Conservation (phyloP, 2,888 invertebrate genomes). For the Fabriciana adippe region DNA sequence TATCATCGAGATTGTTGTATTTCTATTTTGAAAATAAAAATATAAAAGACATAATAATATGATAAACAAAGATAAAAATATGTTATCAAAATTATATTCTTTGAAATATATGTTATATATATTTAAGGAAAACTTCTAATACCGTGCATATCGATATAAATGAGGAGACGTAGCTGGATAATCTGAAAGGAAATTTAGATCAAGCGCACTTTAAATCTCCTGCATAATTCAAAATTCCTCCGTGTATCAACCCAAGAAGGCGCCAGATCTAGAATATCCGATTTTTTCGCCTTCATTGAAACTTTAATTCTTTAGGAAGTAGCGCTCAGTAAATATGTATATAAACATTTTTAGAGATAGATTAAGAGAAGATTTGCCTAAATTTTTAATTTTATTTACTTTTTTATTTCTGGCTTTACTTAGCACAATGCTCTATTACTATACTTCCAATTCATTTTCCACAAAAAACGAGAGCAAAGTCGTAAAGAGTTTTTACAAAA, state of each 20-base stretch:
- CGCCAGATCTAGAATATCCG: conserved; percentile 20
- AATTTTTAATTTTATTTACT: no score
- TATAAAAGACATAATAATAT: no score
- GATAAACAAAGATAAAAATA: no score
- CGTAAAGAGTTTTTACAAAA: no score
- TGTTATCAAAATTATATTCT: no score
- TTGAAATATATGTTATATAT: not conserved
- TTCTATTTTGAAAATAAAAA: no score
- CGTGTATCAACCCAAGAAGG: conserved; percentile 24
- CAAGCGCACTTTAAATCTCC: conserved; percentile 30
- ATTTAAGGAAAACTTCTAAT: conserved; percentile 1
- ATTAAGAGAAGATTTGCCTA: no score
- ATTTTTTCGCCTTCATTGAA: conserved; percentile 23
- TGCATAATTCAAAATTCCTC: conserved; percentile 34
- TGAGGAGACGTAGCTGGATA: conserved; percentile 12
- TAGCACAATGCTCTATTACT: no score
- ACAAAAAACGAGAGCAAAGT: no score
- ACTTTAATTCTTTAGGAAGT: conserved; percentile 13
- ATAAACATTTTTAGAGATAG: not conserved
- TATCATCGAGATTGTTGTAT: no score
- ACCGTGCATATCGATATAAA: conserved; percentile 15
- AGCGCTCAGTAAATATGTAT: not conserved
- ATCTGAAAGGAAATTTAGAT: conserved; percentile 21
- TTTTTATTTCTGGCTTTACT: no score
- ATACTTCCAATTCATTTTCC: no score